Evolutionary conservation across 2,888 invertebrate genomes (phyloP).

Genomic region (Amphipoea oculea): DNA sequence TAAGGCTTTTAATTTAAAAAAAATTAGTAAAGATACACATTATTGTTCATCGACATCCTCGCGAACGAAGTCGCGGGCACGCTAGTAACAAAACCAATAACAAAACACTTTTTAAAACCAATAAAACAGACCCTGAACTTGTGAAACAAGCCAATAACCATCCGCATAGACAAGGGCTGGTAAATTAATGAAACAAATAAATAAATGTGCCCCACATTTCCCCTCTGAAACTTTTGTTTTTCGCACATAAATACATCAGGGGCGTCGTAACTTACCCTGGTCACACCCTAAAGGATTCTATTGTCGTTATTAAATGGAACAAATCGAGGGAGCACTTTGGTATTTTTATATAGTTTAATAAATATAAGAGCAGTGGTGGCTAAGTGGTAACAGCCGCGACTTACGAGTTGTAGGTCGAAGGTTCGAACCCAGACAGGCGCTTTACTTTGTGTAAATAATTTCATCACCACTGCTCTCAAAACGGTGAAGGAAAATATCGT

Average conservation of each 20-base stretch:
- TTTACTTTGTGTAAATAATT: too few relatives aligned
- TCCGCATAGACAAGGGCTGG: constrained; percentile 27
- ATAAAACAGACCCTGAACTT: constrained; percentile 6
- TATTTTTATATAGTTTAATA: constrained; percentile 74
- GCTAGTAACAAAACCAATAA: not conserved
- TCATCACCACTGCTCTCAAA: too few relatives aligned
- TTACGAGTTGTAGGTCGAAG: too few relatives aligned
- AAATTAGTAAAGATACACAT: not conserved
- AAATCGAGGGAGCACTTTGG: constrained; percentile 76
- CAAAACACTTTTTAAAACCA: constrained; percentile 1
- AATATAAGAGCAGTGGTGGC: constrained; percentile 55
- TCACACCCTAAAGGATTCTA: constrained; percentile 73
- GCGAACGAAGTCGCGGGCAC: not conserved
- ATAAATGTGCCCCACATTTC: constrained; percentile 53
- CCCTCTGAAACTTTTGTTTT: constrained; percentile 66
- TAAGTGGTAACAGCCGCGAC: too few relatives aligned
- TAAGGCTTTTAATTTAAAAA: not conserved
- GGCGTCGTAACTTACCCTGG: constrained; percentile 66
- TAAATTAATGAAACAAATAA: constrained; percentile 67
- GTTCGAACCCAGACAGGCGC: too few relatives aligned
- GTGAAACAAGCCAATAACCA: constrained; percentile 22
- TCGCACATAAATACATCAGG: constrained; percentile 71
- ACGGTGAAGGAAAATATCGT: too few relatives aligned
- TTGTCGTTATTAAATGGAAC: constrained; percentile 77
- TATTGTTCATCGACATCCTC: not conserved